These are phyloP conservation scores for Rhingia rostrata DNA, from an alignment of 2,888 invertebrate genomes.

Conservation along the genomic window DNA sequence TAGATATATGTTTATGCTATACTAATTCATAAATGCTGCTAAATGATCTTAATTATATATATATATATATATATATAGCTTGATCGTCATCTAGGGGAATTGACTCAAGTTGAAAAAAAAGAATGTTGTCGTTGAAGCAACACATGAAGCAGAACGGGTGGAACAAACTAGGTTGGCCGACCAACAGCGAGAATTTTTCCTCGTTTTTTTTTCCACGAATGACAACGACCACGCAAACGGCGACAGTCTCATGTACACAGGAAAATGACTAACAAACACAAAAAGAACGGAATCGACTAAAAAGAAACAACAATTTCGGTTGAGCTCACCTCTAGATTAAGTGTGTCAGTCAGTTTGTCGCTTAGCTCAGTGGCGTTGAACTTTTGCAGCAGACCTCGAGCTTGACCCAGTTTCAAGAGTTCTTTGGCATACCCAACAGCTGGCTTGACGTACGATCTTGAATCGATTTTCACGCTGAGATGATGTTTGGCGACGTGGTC, in stretches of 20 bases:
- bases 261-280: not conserved
- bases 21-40: constrained; percentile 38
- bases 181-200: constrained; percentile 14
- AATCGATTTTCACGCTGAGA: constrained; percentile 88
- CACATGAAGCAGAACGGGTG: not conserved
- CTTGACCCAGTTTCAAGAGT: constrained; percentile 88
- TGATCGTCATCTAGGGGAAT: constrained; percentile 49
- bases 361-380: constrained; percentile 89
- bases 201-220: constrained; percentile 47
- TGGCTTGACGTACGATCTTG: constrained; percentile 89
- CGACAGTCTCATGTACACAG: not conserved
- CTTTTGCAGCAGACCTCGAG: constrained; percentile 86
- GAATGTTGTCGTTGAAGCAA: not conserved
- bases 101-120: not conserved
- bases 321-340: constrained; percentile 87
- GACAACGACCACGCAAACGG: constrained; percentile 17
- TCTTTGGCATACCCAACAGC: constrained; percentile 89
- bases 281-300: constrained; percentile 13
- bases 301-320: constrained; percentile 24
- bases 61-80: not conserved
- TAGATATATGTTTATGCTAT: constrained; percentile 16
- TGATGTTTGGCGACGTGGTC: constrained; percentile 89
- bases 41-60: constrained; percentile 22
- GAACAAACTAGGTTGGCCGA: constrained; percentile 27
- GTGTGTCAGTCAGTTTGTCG: constrained; percentile 89